Evolutionary conservation across 2,888 invertebrate genomes (phyloP), one percentile per base, ranked within the genome.

Genomic region (Diarsia rubi): DNA sequence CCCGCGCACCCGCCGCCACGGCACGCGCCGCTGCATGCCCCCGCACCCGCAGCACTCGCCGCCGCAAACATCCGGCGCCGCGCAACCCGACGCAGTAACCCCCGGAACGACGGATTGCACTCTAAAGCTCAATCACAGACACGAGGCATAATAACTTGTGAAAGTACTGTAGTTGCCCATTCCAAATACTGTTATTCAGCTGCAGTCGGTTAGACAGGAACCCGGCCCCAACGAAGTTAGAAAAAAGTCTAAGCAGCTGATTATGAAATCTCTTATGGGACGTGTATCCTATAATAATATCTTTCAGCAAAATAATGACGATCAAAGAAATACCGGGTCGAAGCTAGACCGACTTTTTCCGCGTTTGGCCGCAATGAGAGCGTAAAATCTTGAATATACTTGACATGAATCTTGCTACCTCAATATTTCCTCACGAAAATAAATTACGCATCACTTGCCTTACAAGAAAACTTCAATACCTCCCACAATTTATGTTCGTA

Each of bases 371-470:
- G 3, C 37, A 60, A 37, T n/a, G 16, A 49, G 44, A 60, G 21
- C 49, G 47, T 63, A 81, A 75, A 81, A 75, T 63, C 76, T 81
- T 19, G 54, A 37, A 82, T 57, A 49, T 63, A 49, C 77, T 77
- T 64, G 82, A 59, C 82, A 64, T n/a, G 42, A 64, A 76, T 44
- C 24, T 62, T n/a, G n/a, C 54, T 45, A 76, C 77, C 24, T 59
- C 70, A 83, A 69, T 64, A 83, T 83, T 83, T 78, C 70, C 47
- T 21, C n/a, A 54, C 11, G 66, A 67, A 84, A 84, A 80, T 80
- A 80, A 80, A 73, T 80, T 80, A 80, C 74, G 64, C 81, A 80
- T 73, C 67, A 62, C 60, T 68, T 65, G 64, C 54, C 44, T 73
- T 49, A 47, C 64, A 80, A 66, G 64, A 24, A 65, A 84, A 57